Percentiles rank a stretch among this genome's conserved stretches.
phyloP scores from a whole-genome alignment of 2,888 invertebrate species.

The Dicyrtomina minuta region DNA sequence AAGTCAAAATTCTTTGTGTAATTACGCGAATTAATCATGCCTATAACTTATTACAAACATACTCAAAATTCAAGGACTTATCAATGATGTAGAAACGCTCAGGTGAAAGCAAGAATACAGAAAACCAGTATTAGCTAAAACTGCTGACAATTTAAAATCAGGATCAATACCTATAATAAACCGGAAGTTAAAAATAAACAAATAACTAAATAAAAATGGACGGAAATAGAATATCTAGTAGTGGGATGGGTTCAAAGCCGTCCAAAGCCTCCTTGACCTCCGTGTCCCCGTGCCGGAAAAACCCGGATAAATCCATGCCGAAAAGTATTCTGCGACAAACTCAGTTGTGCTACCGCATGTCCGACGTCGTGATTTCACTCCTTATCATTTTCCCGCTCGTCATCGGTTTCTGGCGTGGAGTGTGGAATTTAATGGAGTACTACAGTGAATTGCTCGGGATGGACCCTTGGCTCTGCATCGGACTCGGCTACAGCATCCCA shows the following conservation, averaged over 20 bases:
- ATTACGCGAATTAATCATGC: too few relatives aligned
- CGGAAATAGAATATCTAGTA: background rate
- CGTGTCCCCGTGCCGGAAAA: too few relatives aligned
- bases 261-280: constrained; percentile 15
- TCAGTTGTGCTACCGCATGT: constrained; percentile 27
- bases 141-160: too few relatives aligned
- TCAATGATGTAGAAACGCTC: too few relatives aligned
- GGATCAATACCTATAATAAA: too few relatives aligned
- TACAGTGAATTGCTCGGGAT: constrained; percentile 36
- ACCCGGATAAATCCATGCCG: constrained; percentile 6
- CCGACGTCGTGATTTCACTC: constrained; percentile 35
- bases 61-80: too few relatives aligned
- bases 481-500: constrained; percentile 67
- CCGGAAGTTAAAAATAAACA: too few relatives aligned
- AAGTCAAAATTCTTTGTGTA: too few relatives aligned
- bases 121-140: too few relatives aligned
- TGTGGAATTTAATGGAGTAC: constrained; percentile 43
- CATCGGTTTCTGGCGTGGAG: constrained; percentile 49
- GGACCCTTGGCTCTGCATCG: constrained; percentile 45
- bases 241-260: background rate
- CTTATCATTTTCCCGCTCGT: constrained; percentile 42
- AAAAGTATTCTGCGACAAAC: constrained; percentile 5
- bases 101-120: too few relatives aligned
- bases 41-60: too few relatives aligned
- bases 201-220: constrained; percentile 4